Conservation (phyloP, 2,797 vertebrate species). For the Simalia tracyae region DNA sequence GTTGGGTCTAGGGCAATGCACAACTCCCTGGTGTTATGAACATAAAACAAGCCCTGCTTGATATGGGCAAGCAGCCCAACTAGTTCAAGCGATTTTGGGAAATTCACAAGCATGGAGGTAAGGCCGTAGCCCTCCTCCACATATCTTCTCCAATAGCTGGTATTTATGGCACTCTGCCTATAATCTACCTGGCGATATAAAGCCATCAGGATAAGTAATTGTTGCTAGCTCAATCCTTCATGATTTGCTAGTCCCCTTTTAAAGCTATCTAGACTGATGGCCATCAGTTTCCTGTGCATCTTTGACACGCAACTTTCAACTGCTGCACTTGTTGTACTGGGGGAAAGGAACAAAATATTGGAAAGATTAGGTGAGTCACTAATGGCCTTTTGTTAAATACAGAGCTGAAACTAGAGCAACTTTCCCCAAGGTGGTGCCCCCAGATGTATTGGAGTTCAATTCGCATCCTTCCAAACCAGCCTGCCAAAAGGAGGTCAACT, state of each 20-base stretch:
- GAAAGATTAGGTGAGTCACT: neutral
- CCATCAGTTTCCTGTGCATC: no score
- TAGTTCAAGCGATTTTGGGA: neutral
- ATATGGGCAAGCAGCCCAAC: neutral
- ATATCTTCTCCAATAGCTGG: no score
- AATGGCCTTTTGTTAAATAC: neutral
- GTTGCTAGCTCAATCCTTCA: neutral
- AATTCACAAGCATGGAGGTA: neutral
- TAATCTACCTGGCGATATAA: no score
- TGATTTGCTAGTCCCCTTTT: neutral
- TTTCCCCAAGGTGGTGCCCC: neutral
- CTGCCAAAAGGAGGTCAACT: neutral
- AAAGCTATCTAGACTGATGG: no score
- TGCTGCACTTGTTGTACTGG: no score
- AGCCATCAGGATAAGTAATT: no score
- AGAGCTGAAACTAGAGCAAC: neutral
- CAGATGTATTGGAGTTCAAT: neutral
- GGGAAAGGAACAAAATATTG: neutral
- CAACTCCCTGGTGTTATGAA: neutral
- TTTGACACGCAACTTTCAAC: neutral
- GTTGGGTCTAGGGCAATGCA: neutral
- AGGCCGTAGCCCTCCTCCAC: no score
- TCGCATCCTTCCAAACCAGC: neutral
- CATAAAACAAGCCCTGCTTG: neutral
- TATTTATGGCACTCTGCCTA: no score